Evolutionary conservation across 2,113 vertebrate species (phyloP).

Genomic region (Hepsetus odoe): DNA sequence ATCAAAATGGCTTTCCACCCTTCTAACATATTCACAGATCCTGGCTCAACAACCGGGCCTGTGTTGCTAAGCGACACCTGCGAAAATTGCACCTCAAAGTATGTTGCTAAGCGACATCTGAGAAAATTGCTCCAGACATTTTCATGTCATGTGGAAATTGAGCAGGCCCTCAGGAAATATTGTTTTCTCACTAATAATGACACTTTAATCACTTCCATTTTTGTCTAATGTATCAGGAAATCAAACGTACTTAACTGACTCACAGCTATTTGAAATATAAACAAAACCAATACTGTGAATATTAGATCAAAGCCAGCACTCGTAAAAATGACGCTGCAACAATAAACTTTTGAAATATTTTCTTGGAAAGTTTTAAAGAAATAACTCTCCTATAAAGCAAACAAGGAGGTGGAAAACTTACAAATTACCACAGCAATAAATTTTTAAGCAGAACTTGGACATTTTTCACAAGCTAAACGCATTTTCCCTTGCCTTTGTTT

Average conservation of each 20-base stretch:
- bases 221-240: conserved; percentile 56
- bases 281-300: conserved; percentile 52
- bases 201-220: conserved; percentile 69
- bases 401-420: conserved; percentile 35
- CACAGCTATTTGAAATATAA: conserved; percentile 61
- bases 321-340: conserved; percentile 34
- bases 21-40: conserved; percentile 52
- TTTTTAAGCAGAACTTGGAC: background rate
- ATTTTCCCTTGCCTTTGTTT: conserved; percentile 25
- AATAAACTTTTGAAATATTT: conserved; percentile 19
- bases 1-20: conserved; percentile 63
- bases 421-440: conserved; percentile 1
- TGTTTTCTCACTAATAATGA: conserved; percentile 36
- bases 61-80: conserved; percentile 50
- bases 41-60: conserved; percentile 66
- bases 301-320: conserved; percentile 56
- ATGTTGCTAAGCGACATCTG: conserved; percentile 48
- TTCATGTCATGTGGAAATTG: conserved; percentile 63
- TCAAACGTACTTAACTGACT: conserved; percentile 58
- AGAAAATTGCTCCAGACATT: conserved; percentile 66
- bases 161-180: conserved; percentile 59
- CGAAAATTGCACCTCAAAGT: conserved; percentile 60
- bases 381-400: conserved; percentile 30
- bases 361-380: conserved; percentile 4
- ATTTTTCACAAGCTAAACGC: conserved; percentile 35